Evolutionary conservation across 2,797 vertebrate species (phyloP), one percentile per base, ranked within the genome.

Genomic region (Anguilla anguilla): DNA sequence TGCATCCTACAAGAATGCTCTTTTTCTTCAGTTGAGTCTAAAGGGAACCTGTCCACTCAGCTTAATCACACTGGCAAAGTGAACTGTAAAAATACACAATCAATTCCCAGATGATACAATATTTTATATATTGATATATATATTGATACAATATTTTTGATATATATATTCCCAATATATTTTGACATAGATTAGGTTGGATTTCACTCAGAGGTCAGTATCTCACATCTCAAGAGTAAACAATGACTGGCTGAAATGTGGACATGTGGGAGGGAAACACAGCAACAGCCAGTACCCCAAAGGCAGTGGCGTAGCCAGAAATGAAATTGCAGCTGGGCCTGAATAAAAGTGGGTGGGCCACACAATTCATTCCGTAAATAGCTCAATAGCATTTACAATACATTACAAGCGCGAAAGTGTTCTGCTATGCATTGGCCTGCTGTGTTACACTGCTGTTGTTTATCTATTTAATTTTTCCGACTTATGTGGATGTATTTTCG

Each of bases 131-230:
- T n/a, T n/a, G n/a, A n/a, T n/a, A n/a, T n/a, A n/a, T n/a, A n/a
- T n/a, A n/a, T n/a, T n/a, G n/a, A n/a, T n/a, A n/a, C n/a, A n/a
- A n/a, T n/a, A n/a, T n/a, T n/a, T n/a, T n/a, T n/a, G n/a, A n/a
- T n/a, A n/a, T n/a, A n/a, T n/a, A n/a, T n/a, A 87, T 72, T 69
- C 64, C 74, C 61, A 85, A 82, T 87, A 88, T 90, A 90, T 87
- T 86, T 57, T 85, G 87, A 89, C 88, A 89, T 90, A 86, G 89
- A 91, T 90, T 89, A 88, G 85, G 31, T 39, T 35, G 15, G 85
- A 87, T 69, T 84, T 69, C 43, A 83, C 83, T 85, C 53, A 39
- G 88, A 85, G 86, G 77, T 85, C 84, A 17, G 69, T 85, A 88
- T 89, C 72, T 77, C 49, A 85, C 89, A 87, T 79, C 51, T 6